Evolutionary conservation across 2,888 invertebrate species (phyloP), one percentile per base, ranked within the genome.

Genomic region (Odontocerum albicorne): DNA sequence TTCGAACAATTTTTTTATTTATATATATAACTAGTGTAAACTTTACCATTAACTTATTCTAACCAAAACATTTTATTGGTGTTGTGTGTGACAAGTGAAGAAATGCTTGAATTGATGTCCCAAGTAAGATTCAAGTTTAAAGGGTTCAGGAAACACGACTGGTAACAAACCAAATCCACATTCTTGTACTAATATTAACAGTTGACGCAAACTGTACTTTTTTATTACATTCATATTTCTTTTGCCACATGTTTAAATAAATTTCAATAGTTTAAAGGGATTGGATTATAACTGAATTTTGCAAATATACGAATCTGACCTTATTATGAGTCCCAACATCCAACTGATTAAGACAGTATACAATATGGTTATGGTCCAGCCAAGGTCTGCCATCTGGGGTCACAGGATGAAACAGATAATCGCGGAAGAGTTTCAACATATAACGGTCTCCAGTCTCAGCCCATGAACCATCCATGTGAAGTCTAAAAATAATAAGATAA

Each of bases 371-470:
- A 83, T 96, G 88, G 77, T 99, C 98, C 58, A 98, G 72, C 94
- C 96, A 98, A 1, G 99, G 96, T 62, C 88, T 82, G 4, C 96
- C 96, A 66, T 96, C 95, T 59, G 89, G 88, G 12, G 89, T 86
- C 61, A 96, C 92, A 72, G 96, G 91, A 79, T 99, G 98, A 77
- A 99, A 98, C 66, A 98, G 81, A 72, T 94, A 96, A 78, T 99
- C 98, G 59, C 98, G 84, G 80, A 97, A 99, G 69, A 99, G 77
- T 77, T 98, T 98, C 74, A 99, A 79, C 90, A 99, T 91, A 75
- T 98, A 99, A 49, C 98, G 86, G 76, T 98, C 96, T 15, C 97
- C 98, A 16, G 97, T 98, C 76, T 99, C 99, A 27, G 96, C 88
- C 98, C 99, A 99, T 10, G 91, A 84, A 8, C 89, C 84, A 72